Conservation (phyloP, 2,888 invertebrate species). For the Automeris io region DNA sequence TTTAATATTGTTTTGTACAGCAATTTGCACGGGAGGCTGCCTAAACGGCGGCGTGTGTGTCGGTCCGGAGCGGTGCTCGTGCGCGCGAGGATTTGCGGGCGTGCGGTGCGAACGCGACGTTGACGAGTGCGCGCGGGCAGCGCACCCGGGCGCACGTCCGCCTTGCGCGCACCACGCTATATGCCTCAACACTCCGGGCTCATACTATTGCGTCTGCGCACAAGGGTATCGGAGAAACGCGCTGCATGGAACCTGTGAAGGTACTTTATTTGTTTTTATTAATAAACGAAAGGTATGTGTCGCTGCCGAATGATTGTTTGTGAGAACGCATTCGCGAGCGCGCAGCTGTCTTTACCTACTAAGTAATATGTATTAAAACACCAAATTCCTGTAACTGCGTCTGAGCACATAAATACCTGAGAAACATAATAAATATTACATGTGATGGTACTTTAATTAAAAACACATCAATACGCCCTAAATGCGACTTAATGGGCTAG, state of each 20-base stretch:
- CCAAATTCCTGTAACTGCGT: no score
- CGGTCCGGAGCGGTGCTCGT: slow-evolving; percentile 86
- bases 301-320: no score
- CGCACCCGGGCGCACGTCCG: slow-evolving; percentile 82
- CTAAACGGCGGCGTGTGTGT: slow-evolving; percentile 90
- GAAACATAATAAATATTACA: no score
- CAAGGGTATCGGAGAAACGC: slow-evolving; percentile 82
- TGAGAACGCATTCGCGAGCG: no score
- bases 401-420: no score
- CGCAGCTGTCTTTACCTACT: no score
- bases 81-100: slow-evolving; percentile 89
- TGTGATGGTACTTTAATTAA: no score
- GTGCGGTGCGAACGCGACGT: slow-evolving; percentile 90
- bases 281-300: no score
- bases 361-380: no score
- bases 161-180: slow-evolving; percentile 85
- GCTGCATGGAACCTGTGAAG: slow-evolving; percentile 79
- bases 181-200: slow-evolving; percentile 93
- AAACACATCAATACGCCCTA: no score
- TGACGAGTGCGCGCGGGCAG: slow-evolving; percentile 86
- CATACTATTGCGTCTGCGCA: slow-evolving; percentile 92
- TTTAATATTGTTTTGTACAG: slow-evolving; percentile 54
- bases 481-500: no score
- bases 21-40: slow-evolving; percentile 87
- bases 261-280: no score